Evolutionary conservation across 2,113 vertebrate genomes (phyloP), one percentile per base, ranked within the genome.

Genomic region (Xenus cinereus): DNA sequence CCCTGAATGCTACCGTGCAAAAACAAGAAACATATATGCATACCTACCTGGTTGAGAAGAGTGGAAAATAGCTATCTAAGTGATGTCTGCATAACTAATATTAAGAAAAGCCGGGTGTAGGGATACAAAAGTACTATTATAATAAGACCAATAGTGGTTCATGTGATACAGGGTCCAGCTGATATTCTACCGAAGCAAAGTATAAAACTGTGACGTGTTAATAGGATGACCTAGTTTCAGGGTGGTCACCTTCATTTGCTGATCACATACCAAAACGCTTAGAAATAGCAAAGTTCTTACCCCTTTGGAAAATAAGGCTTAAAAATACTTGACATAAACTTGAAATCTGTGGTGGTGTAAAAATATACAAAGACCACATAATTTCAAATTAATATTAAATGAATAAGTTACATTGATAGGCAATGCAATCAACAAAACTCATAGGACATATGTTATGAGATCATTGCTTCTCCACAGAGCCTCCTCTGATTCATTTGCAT

Each of bases 141-240:
- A 37, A 35, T 45, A 57, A 77, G 4, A 4, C 60, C 48, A 14
- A 21, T 23, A 46, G 16, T 18, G 30, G 2, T 59, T 46, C 9
- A 35, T 33, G 18, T 46, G 24, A 37, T 45, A n/a, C 12, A 82
- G 2, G 87, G 7, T 26, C 30, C 57, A 72, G 10, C 4, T 33
- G 30, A 28, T 20, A 32, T 14, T 22, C 28, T 67, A 15, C 4
- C 4, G 32, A 72, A 74, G 4, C 14, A 26, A 67, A 18, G 1
- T 24, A 3, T 51, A 68, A 73, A 75, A 45, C 4, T 19, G 1
- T 35, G n/a, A 56, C 0, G 0, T 53, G 7, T 26, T 57, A 46
- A 43, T 17, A 24, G 30, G 16, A 28, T 54, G 2, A 68, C 13
- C 9, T 53, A 9, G 12, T 54, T 87, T 76, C 26, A 35, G 9